Conservation (phyloP, 2,888 invertebrate genomes). For the Tuberolachnus salignus region DNA sequence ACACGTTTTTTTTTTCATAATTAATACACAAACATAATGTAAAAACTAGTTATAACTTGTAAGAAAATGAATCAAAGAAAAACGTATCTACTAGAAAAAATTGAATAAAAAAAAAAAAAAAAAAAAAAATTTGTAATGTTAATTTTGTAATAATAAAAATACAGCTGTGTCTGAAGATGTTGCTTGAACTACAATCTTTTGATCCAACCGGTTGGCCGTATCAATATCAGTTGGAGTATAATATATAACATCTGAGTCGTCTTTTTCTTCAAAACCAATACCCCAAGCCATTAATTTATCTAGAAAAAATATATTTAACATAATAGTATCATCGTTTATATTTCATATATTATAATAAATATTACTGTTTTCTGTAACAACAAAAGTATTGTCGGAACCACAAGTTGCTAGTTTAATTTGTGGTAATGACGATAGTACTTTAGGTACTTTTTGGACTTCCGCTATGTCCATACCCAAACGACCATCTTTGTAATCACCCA, state of each 20-base stretch:
- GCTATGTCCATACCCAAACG: slow-evolving; percentile 51
- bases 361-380: slow-evolving; percentile 49
- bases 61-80: neutral
- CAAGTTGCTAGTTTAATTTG: slow-evolving; percentile 46
- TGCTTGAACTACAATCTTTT: slow-evolving; percentile 45
- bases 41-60: slow-evolving; percentile 10
- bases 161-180: slow-evolving; percentile 48
- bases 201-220: slow-evolving; percentile 36
- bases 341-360: neutral
- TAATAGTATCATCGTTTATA: no score
- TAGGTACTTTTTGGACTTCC: slow-evolving; percentile 46
- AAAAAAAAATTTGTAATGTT: slow-evolving; percentile 20
- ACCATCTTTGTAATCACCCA: slow-evolving; percentile 50
- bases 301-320: slow-evolving; percentile 2
- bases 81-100: neutral
- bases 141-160: slow-evolving; percentile 48
- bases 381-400: slow-evolving; percentile 49
- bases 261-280: slow-evolving; percentile 54
- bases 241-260: slow-evolving; percentile 46
- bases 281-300: slow-evolving; percentile 54
- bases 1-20: neutral
- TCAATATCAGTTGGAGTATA: slow-evolving; percentile 47
- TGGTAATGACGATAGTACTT: slow-evolving; percentile 49
- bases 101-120: neutral
- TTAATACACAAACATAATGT: neutral